Conservation (phyloP, 2,797 vertebrate genomes). For the Podargus strigoides region DNA sequence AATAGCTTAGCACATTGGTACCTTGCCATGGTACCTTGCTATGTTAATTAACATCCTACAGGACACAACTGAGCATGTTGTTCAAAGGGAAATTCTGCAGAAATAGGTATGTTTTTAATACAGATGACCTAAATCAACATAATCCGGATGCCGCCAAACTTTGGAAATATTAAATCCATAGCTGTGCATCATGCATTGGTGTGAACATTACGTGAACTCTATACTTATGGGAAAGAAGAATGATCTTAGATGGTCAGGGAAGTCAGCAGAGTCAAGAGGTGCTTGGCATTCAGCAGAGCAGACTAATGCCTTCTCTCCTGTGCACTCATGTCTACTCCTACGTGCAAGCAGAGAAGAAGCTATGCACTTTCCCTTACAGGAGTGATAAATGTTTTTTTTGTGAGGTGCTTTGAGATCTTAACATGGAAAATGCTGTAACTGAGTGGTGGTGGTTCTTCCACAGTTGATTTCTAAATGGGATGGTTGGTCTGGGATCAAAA, state of each 20-base stretch:
- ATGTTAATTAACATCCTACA: neutral
- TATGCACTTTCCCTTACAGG: neutral
- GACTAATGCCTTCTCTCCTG: neutral
- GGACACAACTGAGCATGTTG: neutral
- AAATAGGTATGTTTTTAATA: neutral
- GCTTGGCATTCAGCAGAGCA: neutral
- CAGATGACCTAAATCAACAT: neutral
- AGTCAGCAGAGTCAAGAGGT: neutral
- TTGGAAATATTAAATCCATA: neutral
- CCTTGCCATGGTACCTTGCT: neutral
- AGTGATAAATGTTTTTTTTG: neutral
- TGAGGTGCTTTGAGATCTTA: neutral
- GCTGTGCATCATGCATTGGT: neutral
- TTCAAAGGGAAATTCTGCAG: neutral
- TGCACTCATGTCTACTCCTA: too few species aligned
- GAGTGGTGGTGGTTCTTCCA: neutral
- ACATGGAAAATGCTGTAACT: neutral
- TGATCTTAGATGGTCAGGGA: neutral
- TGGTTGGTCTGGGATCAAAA: neutral
- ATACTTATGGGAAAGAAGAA: neutral
- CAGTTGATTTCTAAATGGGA: neutral
- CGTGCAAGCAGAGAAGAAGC: too few species aligned
- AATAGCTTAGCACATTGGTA: neutral
- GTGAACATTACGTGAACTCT: rapidly evolving
- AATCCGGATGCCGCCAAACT: neutral